A percentile compares a stretch with the other conserved stretches of the same genome.
Conservation (phyloP, 2,113 vertebrate species). For the Rhinogobius similis region DNA sequence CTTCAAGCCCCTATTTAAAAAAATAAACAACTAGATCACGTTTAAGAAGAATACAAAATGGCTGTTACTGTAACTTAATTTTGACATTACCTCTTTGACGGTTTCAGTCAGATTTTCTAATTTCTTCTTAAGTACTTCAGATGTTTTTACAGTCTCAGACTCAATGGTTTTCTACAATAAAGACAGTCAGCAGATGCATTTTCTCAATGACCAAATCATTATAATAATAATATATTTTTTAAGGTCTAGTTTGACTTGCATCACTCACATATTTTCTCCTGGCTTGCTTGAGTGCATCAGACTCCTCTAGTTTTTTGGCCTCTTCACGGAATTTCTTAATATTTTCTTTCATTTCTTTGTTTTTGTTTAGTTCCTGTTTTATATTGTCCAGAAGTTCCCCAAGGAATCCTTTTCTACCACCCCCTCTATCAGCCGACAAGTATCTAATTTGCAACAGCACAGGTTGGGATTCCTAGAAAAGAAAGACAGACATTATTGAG, state of each 20-base stretch:
- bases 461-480: slow-evolving; percentile 19
- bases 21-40: background rate
- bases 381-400: slow-evolving; percentile 91
- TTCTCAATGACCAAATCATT: background rate
- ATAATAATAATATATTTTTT: too few relatives aligned
- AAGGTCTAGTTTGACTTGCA: background rate
- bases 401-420: slow-evolving; percentile 88
- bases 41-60: background rate
- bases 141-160: slow-evolving; percentile 91
- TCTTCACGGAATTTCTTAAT: slow-evolving; percentile 94
- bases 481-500: background rate
- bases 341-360: slow-evolving; percentile 97
- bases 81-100: slow-evolving; percentile 88
- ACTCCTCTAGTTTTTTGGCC: slow-evolving; percentile 92
- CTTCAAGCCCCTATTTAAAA: slow-evolving; percentile 83
- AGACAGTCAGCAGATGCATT: background rate
- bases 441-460: slow-evolving; percentile 57
- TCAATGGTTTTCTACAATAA: slow-evolving; percentile 89
- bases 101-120: slow-evolving; percentile 86
- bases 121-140: slow-evolving; percentile 90
- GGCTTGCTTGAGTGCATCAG: slow-evolving; percentile 88
- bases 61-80: background rate
- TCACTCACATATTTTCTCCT: slow-evolving; percentile 92
- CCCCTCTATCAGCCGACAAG: slow-evolving; percentile 64
- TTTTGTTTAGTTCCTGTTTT: slow-evolving; percentile 92